A percentile compares a stretch with the other conserved stretches of the same genome.
Conservation (phyloP, 2,888 invertebrate genomes). For the Microchrysa polita region DNA sequence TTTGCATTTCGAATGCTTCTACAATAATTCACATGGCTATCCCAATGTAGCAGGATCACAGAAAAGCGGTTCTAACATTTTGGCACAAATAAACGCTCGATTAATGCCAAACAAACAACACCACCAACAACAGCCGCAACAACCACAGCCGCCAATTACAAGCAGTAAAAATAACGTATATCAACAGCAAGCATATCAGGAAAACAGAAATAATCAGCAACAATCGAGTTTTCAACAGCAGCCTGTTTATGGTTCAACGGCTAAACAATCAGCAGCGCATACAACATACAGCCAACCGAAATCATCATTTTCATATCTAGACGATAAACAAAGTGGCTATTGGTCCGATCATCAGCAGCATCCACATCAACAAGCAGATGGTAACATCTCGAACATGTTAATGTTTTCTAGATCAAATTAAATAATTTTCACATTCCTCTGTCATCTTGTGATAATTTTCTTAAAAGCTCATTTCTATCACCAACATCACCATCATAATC, state of each 20-base stretch:
- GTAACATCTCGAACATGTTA: constrained; percentile 19
- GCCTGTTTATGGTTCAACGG: neutral
- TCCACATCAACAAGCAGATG: constrained; percentile 54
- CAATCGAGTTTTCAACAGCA: constrained; percentile 21
- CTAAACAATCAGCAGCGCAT: neutral
- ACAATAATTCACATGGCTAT: neutral
- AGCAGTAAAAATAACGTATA: constrained; percentile 52
- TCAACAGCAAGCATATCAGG: constrained; percentile 54
- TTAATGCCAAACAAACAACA: constrained; percentile 53
- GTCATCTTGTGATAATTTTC: neutral
- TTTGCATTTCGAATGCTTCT: neutral
- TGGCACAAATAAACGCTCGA: constrained; percentile 64
- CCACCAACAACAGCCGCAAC: constrained; percentile 52
- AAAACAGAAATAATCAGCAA: constrained; percentile 58
- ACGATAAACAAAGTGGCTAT: constrained; percentile 52
- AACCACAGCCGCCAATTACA: constrained; percentile 53
- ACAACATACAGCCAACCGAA: neutral
- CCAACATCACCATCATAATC: constrained; percentile 54
- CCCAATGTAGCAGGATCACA: constrained; percentile 54
- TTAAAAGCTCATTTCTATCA: constrained; percentile 47
- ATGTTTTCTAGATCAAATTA: neutral
- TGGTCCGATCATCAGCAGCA: constrained; percentile 53
- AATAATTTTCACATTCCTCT: neutral
- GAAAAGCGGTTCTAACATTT: constrained; percentile 62
- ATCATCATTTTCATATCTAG: constrained; percentile 4